Base-by-base conservation (phyloP, 2,797 vertebrate species). In the Apodemus agrarius region DNA sequence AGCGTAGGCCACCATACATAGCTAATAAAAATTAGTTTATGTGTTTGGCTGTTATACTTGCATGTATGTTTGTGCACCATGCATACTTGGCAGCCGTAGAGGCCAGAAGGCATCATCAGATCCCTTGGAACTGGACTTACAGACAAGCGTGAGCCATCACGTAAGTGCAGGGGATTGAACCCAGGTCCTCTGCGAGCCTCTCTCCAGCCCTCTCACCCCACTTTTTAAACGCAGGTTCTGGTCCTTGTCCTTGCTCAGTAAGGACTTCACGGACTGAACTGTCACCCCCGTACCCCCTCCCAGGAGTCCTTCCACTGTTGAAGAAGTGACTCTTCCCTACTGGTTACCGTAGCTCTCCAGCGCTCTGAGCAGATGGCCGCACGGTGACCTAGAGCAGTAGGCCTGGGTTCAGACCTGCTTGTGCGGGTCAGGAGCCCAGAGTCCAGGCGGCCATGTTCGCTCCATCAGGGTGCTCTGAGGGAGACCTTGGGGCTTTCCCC, bases 401-500 rank as follows among this genome's bases (percentile, higher is more conserved):
- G 31, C 16, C 22, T 22, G 19, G 57, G 16, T 46, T 79, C 61
- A 83, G 17, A 37, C 40, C 29, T 1, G 11, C 4, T 31, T 22
- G 86, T 54, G 52, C 31, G 80, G 74, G 80, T 57, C 29, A 26
- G 34, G 46, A 49, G 79, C 24, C 34, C 34, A 12, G n/a, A 89
- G 29, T 79, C 59, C 29, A 22, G 24, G 24, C 29, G 6, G 17
- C 59, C 4, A 13, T 31, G 43, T 7, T 21, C 46, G 49, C 3
- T 49, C 54, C 16, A 46, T 61, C 26, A 19, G 94, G 31, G 34
- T 2, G 8, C 22, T 69, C 85, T 1, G 24, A 46, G 49, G 49
- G 34, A 59, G 37, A 31, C 34, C n/a, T 24, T 6, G 0, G 3
- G 19, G 17, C 26, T 5, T 22, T 11, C 37, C 31, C 0, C 78